Evolutionary conservation across 2,888 invertebrate genomes (phyloP), one percentile per base, ranked within the genome.

Genomic region (Ashinkailepas kermadecensis): DNA sequence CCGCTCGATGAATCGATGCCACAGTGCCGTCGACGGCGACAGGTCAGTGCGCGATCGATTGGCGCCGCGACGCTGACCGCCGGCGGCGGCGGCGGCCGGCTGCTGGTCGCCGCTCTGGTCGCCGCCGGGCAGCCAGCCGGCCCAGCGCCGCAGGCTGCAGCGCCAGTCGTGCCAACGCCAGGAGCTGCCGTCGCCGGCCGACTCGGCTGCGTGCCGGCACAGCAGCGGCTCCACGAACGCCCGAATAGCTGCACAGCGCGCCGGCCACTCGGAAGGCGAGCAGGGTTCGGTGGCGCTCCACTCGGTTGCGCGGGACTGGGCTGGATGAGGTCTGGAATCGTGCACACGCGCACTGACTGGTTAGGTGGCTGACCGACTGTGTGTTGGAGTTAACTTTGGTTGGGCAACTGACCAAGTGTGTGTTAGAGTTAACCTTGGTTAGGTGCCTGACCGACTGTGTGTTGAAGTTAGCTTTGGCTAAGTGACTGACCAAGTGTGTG

Each of bases 141-240:
- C 10, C 74, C 74, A 74, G 54, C 74, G 74, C 74, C 54, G 74
- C 15, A 74, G 54, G 21, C 74, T 54, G 39, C 74, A 18, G 74
- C 74, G 74, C 74, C 74, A 74, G 39, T 74, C 74, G 18, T n/a
- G 0, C 74, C 74, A 74, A 54, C 18, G 8, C 74, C 74, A 74
- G 54, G 11, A 7, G 18, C 54, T 54, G 74, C 54, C 39, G 54
- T 21, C 74, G 18, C 54, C 74, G 54, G 74, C 65, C 23, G 65
- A 1, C 65, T 65, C 23, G 9, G n/a, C 18, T 7, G 65, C n/a
- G 23, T 23, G 9, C 18, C 39, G 0, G 6, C 0, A 13, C 74
- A 54, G 74, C 39, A 74, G 54, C 74, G 74, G 74, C 74, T 74
- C 74, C 74, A 74, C 39, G 21, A 74, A 74, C 15, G 74, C n/a